phyloP scores from a whole-genome alignment of 2,888 invertebrate genomes.

The Strigamia maritima region DNA sequence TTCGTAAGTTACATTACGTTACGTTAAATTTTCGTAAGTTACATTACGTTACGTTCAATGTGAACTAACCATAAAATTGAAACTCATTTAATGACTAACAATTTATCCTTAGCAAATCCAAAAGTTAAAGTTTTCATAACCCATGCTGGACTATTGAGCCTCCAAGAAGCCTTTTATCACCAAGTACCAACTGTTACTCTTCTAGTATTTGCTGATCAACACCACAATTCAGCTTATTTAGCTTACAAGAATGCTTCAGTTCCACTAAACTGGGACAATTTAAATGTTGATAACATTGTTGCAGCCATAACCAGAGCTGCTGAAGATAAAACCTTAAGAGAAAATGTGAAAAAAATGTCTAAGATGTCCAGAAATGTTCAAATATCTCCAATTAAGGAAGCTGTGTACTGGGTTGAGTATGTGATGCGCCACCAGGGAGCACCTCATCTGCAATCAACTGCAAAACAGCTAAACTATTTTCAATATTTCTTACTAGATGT shows the following conservation, averaged over 20 bases:
- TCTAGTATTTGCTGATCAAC: slow-evolving; percentile 1
- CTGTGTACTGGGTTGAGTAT: slow-evolving; percentile 26
- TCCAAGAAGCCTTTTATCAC: slow-evolving; percentile 21
- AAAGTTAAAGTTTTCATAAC: slow-evolving; percentile 16
- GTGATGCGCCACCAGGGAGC: background rate
- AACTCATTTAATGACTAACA: no score
- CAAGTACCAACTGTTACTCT: background rate
- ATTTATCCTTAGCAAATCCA: background rate
- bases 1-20: no score
- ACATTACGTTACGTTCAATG: no score
- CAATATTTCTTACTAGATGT: slow-evolving; percentile 22
- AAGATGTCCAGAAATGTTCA: background rate
- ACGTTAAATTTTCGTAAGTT: no score
- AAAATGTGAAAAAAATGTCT: background rate
- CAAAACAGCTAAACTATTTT: background rate
- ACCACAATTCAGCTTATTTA: background rate
- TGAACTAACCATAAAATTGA: no score
- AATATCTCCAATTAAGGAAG: background rate
- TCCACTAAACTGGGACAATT: background rate
- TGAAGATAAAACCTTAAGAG: background rate
- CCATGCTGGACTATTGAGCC: slow-evolving; percentile 11
- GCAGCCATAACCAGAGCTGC: background rate
- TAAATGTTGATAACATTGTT: background rate
- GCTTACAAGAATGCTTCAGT: background rate
- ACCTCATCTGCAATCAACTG: background rate